Evolutionary conservation across 2,113 vertebrate species (phyloP), one percentile per base, ranked within the genome.

Genomic region (Leucopsar rothschildi): DNA sequence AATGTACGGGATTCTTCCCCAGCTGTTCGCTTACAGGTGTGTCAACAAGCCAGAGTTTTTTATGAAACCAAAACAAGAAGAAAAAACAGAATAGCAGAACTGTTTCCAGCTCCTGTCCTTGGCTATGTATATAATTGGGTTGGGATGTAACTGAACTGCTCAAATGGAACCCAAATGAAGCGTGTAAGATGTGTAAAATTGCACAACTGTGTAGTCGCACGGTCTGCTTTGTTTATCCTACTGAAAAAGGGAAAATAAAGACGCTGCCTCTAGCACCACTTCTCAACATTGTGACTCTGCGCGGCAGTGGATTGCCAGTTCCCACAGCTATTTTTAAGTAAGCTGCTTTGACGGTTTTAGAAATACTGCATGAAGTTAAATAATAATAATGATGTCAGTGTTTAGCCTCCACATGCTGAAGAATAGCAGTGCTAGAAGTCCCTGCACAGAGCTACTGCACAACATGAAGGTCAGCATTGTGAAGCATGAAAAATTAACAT

Each of bases 11-110:
- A 68, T 98, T 76, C 95, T 99, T n/a, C 99, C 99, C 79, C 99
- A 99, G 97, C 97, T 98, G 79, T 57, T 99, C 77, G 99, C 98
- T 96, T 99, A 99, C 91, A 98, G 98, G n/a, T 99, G 99, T 88
- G 96, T 98, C 97, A 97, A 98, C 83, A 97, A 95, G 52, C 99
- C 99, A 2, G 98, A 98, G 91, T 99, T 99, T 97, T 99, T 99
- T 90, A 90, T 98, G 81, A 98, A 97, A 96, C 76, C 95, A 59
- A 97, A 86, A 70, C 88, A 95, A 24, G 95, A 97, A 88, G 97
- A 98, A 75, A 98, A 98, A 93, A 5, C 59, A 12, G 98, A 98
- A 64, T 98, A 93, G 95, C 89, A 77, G 65, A 37, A 79, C 39
- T 50, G 40, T 47, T 92, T 81, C 55, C 57, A 28, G 55, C 59